A percentile compares a stretch with the other conserved stretches of the same genome.
Evolutionary conservation across 1,140 invertebrate species (phyloP).

Genomic region (Aphis craccivora): DNA sequence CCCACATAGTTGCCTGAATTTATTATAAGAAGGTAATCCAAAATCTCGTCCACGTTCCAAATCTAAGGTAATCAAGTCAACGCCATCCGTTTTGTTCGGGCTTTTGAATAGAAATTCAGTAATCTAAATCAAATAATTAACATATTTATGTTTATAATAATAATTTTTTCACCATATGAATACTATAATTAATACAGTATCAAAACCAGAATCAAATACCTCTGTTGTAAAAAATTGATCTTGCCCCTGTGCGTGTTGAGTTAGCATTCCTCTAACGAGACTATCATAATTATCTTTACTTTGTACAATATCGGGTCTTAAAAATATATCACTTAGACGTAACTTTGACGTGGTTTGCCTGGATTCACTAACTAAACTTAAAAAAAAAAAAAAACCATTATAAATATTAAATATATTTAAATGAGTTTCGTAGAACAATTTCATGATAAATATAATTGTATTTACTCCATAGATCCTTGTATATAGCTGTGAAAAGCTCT

Average conservation of each 20-base stretch:
- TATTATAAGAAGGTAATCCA: constrained; percentile 83
- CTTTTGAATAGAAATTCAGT: not conserved
- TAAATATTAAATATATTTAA: not conserved
- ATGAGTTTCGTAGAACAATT: not conserved
- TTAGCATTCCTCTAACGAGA: constrained; percentile 72
- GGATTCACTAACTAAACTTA: constrained; percentile 57
- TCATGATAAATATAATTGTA: not conserved
- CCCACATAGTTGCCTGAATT: constrained; percentile 79
- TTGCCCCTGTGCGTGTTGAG: constrained; percentile 72
- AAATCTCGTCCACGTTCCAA: constrained; percentile 89
- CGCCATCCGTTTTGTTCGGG: not conserved
- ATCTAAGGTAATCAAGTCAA: constrained; percentile 66
- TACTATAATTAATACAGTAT: not conserved
- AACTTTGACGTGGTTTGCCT: constrained; percentile 39
- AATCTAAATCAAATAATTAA: not conserved
- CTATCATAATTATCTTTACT: constrained; percentile 58
- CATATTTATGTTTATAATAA: not conserved
- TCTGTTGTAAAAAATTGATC: constrained; percentile 76
- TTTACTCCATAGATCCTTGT: not conserved
- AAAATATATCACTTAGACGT: constrained; percentile 52
- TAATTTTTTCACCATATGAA: not conserved
- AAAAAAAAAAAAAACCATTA: not conserved
- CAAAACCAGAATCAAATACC: constrained; percentile 62
- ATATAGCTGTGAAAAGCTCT: constrained; percentile 69
- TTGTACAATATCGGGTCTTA: constrained; percentile 57